Base-by-base conservation (phyloP, 2,888 invertebrate species). In the Altica lythri region DNA sequence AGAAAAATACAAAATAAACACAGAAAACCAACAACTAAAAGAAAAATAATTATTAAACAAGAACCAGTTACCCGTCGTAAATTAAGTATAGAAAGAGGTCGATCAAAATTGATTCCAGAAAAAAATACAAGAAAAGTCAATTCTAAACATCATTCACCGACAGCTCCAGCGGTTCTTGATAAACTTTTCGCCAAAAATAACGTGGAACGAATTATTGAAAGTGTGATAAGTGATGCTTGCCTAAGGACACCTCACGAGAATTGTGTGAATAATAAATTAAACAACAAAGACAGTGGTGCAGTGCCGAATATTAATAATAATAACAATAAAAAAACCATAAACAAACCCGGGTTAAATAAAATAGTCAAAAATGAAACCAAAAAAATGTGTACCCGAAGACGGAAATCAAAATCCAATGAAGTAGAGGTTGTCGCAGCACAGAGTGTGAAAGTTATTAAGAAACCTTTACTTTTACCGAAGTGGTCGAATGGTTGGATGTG, bases 401-500 rank as follows among this genome's bases (percentile, higher is more conserved):
- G 69, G 46, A 74, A 72, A 59, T 66, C 68, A 9, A 72, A 70
- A 54, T 66, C 64, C 25, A 68, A 65, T 53, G 70, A 73, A 43
- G 61, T 57, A n/a, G n/a, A n/a, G n/a, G n/a, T n/a, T n/a, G 50
- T 60, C 61, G 18, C 66, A 42, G 59, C 65, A 10, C 63, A 64
- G 37, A 57, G 70, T 13, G 54, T 60, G 9, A 69, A 64, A 60
- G 57, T 69, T 44, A 69, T 72, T 16, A 72, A 72, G 57, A 75
- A 67, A 68, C 64, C 69, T 43, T 59, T 66, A 47, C 70, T 59
- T 56, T 64, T 80, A 64, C 86, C 86, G 29, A 84, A 83, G 67
- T 93, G 92, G 92, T 92, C 90, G 72, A 94, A 95, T 73, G 94
- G 94, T 18, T 95, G 95, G 95, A 84, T 83, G 60, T 95, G 93